Evolutionary conservation across 2,888 invertebrate species (phyloP).

Genomic region (Eupithecia abbreviata): DNA sequence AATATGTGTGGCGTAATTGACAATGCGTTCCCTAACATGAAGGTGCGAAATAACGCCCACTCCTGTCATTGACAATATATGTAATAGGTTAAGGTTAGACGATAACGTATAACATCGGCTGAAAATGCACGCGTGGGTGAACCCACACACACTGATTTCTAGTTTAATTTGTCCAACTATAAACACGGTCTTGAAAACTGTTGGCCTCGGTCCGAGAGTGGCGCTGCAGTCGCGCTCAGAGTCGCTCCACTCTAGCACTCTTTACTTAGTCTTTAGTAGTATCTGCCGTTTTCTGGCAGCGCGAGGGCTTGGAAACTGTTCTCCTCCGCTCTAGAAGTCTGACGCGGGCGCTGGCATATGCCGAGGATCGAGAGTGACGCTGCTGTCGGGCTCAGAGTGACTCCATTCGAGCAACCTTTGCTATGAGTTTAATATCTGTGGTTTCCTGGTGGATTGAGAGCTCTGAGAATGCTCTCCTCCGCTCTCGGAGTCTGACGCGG

Average conservation of each 20-base stretch:
- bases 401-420: background rate
- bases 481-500: conserved; percentile 88
- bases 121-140: background rate
- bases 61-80: background rate
- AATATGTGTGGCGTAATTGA: too few relatives aligned
- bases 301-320: conserved; percentile 89
- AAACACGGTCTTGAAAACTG: background rate
- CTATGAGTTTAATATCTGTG: conserved; percentile 81
- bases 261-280: conserved; percentile 87
- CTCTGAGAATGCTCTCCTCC: conserved; percentile 91
- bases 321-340: conserved; percentile 95
- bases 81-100: conserved; percentile 15
- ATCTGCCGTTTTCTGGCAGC: conserved; percentile 90
- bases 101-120: background rate
- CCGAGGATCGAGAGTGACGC: conserved; percentile 84
- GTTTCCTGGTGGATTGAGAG: conserved; percentile 90
- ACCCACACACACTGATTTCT: background rate
- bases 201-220: conserved; percentile 60
- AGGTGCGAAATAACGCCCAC: conserved; percentile 19
- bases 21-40: background rate
- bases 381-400: conserved; percentile 93
- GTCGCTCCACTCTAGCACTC: conserved; percentile 95
- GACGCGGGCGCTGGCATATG: conserved; percentile 82
- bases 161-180: background rate
- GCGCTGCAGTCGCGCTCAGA: conserved; percentile 94